Conservation (phyloP, 2,888 invertebrate species). For the Sycophila texana region DNA sequence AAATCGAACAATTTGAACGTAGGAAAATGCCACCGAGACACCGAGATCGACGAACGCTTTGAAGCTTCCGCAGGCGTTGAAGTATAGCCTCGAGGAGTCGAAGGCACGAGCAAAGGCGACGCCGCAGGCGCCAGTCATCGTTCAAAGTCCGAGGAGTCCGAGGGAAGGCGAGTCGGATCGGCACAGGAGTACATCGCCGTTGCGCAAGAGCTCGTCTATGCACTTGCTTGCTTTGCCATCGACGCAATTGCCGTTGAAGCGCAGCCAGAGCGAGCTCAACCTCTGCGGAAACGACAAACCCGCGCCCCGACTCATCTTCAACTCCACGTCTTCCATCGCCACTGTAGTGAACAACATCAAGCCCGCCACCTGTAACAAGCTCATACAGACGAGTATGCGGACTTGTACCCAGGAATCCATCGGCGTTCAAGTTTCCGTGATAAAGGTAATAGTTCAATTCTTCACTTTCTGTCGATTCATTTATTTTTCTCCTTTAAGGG, state of each 20-base stretch:
- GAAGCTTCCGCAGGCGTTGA: constrained; percentile 58
- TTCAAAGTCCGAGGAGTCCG: not conserved
- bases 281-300: constrained; percentile 65
- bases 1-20: too few relatives aligned
- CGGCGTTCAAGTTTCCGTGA: constrained; percentile 71
- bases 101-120: not conserved
- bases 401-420: constrained; percentile 67
- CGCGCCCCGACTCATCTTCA: constrained; percentile 66
- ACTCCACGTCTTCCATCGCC: constrained; percentile 74
- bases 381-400: constrained; percentile 69
- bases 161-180: not conserved
- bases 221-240: constrained; percentile 64
- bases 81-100: constrained; percentile 23
- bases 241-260: constrained; percentile 63
- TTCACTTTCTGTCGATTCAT: not conserved
- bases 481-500: not conserved
- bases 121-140: not conserved
- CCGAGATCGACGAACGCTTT: constrained; percentile 59
- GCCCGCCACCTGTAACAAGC: constrained; percentile 70
- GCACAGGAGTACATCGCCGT: constrained; percentile 28
- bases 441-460: constrained; percentile 52
- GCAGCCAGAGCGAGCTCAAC: constrained; percentile 73
- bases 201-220: constrained; percentile 73
- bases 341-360: constrained; percentile 72
- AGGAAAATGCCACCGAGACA: constrained; percentile 44